A percentile compares a stretch with the other conserved stretches of the same genome.
These are phyloP conservation scores for Brotula barbata DNA, from an alignment of 2,797 vertebrate genomes.

Conservation along the genomic window DNA sequence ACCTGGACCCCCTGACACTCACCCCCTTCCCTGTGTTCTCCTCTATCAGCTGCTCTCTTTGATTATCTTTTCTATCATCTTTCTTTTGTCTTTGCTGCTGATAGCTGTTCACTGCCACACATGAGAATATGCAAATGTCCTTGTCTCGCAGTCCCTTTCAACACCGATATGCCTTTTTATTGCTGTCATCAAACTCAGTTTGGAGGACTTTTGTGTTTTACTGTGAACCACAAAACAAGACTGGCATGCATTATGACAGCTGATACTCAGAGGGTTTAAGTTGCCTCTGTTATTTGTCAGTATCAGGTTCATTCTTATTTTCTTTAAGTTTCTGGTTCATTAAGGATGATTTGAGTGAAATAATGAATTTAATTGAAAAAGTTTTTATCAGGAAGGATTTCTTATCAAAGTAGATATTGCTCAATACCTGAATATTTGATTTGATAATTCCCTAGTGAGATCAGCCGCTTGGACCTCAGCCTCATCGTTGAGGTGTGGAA, in stretches of 20 bases:
- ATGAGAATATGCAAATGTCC: slow-evolving; percentile 67
- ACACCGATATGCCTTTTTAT: slow-evolving; percentile 51
- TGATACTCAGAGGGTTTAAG: slow-evolving; percentile 38
- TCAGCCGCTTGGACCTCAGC: slow-evolving; percentile 93
- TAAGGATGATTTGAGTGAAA: slow-evolving; percentile 15
- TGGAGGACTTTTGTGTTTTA: slow-evolving; percentile 50
- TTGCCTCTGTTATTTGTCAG: slow-evolving; percentile 41
- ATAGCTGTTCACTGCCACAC: slow-evolving; percentile 40
- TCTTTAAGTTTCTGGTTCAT: slow-evolving; percentile 26
- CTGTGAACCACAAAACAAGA: slow-evolving; percentile 52
- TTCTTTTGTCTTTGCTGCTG: slow-evolving; percentile 54
- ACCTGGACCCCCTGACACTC: slow-evolving; percentile 65
- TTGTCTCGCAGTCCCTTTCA: slow-evolving; percentile 49
- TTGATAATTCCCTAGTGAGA: slow-evolving; percentile 82
- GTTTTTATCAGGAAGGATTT: not conserved
- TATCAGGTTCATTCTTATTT: slow-evolving; percentile 15
- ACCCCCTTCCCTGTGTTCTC: slow-evolving; percentile 22
- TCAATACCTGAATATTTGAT: slow-evolving; percentile 4
- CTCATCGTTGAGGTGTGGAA: slow-evolving; percentile 98
- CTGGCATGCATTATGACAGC: slow-evolving; percentile 45
- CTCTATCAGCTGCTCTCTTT: slow-evolving; percentile 70
- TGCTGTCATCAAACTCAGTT: slow-evolving; percentile 60
- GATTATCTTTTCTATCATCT: slow-evolving; percentile 70
- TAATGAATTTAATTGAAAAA: not conserved
- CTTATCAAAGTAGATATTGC: not conserved